Evolutionary conservation across 2,113 vertebrate species (phyloP), one percentile per base, ranked within the genome.

Genomic region (Cardinalis cardinalis): DNA sequence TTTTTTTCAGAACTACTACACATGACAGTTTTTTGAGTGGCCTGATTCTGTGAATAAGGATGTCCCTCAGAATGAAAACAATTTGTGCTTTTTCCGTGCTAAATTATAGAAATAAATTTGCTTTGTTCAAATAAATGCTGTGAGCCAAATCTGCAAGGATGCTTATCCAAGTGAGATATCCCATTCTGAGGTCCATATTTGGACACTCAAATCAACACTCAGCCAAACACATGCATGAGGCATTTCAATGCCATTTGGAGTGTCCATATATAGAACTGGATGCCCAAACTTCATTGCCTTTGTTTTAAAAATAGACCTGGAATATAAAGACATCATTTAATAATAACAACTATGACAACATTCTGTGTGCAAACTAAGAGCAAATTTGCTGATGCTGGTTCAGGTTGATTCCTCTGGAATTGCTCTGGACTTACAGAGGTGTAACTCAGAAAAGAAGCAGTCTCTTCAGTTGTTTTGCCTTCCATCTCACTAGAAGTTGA

Each of bases 301-400:
- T 94, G 90, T 96, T 95, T 95, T 95, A 95, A 96, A 96, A 95
- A 95, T 94, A 95, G 93, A 83, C 55, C 84, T 94, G 92, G 90
- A 92, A 94, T 95, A 95, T 76, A 90, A 94, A 95, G 88, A 66
- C 88, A 95, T 92, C 74, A 82, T 82, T 90, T 95, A 94, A 93
- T 93, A 92, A 94, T 83, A 89, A 79, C 64, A 92, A 77, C 59
- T 76, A 46, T 70, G 82, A 83, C 75, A 96, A 90, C 69, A 90
- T 58, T 64, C 55, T 76, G 19, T 34, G 66, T 80, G 80, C 51
- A 55, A 75, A 88, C 65, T 19, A 48, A 51, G 77, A 72, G 69
- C 51, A 23, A 72, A 66, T 90, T 88, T 84, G 55, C 59, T 29
- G 12, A 38, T 69, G 49, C 77, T n/a, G 28, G 7, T 82, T 69